Evolutionary conservation across 1,140 invertebrate genomes (phyloP), one percentile per base, ranked within the genome.

Genomic region (Aphelinus atriplicis): DNA sequence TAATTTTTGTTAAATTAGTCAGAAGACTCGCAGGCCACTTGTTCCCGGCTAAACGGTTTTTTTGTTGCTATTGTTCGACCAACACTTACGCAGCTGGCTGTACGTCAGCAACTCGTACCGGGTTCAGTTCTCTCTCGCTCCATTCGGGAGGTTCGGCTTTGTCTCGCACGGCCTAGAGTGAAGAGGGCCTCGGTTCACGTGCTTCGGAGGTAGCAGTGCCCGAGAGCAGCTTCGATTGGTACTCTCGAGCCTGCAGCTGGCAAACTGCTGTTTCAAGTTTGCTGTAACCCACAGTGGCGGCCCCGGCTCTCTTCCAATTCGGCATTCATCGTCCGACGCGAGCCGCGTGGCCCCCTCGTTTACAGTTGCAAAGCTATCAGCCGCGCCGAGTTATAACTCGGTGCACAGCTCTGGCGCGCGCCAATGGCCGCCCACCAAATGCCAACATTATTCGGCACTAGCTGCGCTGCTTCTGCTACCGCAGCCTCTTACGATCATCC

Each of bases 251-350:
- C 26, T 26, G 26, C 26, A 26, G 26, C 26, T 26, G 61, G 61
- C 61, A 47, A 63, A 63, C 61, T 63, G 61, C 61, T 47, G 48
- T 63, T 26, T 63, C 61, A 63, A 63, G 61, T 63, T 63, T 63
- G 43, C 46, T 46, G 61, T 63, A 4, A 9, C 42, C 42, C 45
- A 43, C 61, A 26, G 26, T 26, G 26, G 61, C 61, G 1, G 46
- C 26, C 26, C 26, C 43, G 45, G 42, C 42, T 43, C 61, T 47
- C 61, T 63, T 48, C 61, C 45, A 63, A 63, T 63, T 63, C 61
- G 61, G 46, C 61, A 45, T 63, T 63, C 48, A 63, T 63, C 61
- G 61, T 9, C 10, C 46, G 9, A 47, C 10, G 10, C 51, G 51
- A 4, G 51, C 4, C 9, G 26, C 9, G 51, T 9, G 61, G 45